Evolutionary conservation across 2,797 vertebrate genomes (phyloP), one percentile per base, ranked within the genome.

Genomic region (Carduelis carduelis): DNA sequence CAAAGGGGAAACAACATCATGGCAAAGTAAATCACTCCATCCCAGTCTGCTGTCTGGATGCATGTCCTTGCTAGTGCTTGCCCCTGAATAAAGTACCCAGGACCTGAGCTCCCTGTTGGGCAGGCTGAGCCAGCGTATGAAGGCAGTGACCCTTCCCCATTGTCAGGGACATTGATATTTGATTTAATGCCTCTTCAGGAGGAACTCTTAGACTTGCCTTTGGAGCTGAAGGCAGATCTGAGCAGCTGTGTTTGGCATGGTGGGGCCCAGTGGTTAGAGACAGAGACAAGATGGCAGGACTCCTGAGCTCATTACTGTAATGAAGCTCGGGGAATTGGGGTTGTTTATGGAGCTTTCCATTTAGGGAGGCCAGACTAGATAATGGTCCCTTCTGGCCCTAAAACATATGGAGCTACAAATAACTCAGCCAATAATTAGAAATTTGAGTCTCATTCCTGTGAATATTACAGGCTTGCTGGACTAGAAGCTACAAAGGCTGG

Each of bases 161-260:
- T 1, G 1, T 49, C 1, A 0, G 28, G 80, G 35, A 37, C 0
- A 3, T 1, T 75, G 83, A 21, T 76, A 7, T 91, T 82, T 91
- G 66, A 91, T 95, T 96, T 91, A 93, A 86, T 63, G 52, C 89
- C 44, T 82, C 49, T 88, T 64, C 70, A 88, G 80, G 49, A 91
- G 77, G 79, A 94, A 28, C 69, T 66, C 49, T 39, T 21, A n/a
- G 70, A 8, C 65, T 89, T 94, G 57, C 46, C 57, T 46, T 52
- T 1, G 12, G 79, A 79, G 87, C 79, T 91, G 87, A 35, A 82
- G 61, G 89, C 77, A 81, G 82, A 55, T 63, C 82, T 86, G 82
- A 96, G 95, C 95, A 90, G 94, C 95, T 95, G 89, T 86, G 89
- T 88, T 96, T 94, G 95, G 63, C 85, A 86, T 82, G 91, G 89